These are phyloP conservation scores for Melanotaenia nigrans DNA, from an alignment of 2,797 vertebrate species.

Conservation along the genomic window DNA sequence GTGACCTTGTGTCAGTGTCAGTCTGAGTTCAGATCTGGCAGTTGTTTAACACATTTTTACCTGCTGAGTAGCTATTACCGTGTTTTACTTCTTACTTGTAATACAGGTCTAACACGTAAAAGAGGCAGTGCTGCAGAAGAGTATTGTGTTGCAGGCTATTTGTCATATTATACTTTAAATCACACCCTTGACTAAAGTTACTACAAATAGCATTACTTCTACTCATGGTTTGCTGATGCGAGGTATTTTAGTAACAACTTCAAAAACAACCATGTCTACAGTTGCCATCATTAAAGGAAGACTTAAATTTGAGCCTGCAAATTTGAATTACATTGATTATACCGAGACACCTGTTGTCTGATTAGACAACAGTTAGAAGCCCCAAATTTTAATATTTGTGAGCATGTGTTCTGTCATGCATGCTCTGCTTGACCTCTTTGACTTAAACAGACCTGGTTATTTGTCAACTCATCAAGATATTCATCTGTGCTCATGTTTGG, in stretches of 20 bases:
- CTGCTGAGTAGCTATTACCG: not conserved
- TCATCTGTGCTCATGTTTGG: constrained; percentile 58
- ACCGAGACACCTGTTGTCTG: too few species aligned
- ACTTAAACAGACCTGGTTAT: constrained; percentile 19
- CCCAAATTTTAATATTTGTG: too few species aligned
- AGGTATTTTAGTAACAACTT: not conserved
- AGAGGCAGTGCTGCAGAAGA: constrained; percentile 1
- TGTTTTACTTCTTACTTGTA: constrained; percentile 1
- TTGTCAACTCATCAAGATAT: constrained; percentile 56
- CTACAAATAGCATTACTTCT: not conserved
- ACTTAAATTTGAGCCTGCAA: not conserved
- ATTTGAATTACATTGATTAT: not conserved
- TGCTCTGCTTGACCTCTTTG: constrained; percentile 29
- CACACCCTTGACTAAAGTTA: not conserved
- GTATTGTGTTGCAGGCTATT: constrained; percentile 7
- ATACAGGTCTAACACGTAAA: constrained; percentile 21
- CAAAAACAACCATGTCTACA: not conserved
- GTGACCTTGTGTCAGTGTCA: constrained; percentile 51
- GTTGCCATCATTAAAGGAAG: not conserved
- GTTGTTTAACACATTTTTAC: not conserved
- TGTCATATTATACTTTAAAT: constrained; percentile 1
- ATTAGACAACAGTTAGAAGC: not conserved
- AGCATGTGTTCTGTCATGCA: not conserved
- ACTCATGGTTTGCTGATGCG: not conserved
- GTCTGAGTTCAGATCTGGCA: constrained; percentile 43